Evolutionary conservation across 1,140 invertebrate species (phyloP).

Genomic region (Dinothrombium tinctorium): DNA sequence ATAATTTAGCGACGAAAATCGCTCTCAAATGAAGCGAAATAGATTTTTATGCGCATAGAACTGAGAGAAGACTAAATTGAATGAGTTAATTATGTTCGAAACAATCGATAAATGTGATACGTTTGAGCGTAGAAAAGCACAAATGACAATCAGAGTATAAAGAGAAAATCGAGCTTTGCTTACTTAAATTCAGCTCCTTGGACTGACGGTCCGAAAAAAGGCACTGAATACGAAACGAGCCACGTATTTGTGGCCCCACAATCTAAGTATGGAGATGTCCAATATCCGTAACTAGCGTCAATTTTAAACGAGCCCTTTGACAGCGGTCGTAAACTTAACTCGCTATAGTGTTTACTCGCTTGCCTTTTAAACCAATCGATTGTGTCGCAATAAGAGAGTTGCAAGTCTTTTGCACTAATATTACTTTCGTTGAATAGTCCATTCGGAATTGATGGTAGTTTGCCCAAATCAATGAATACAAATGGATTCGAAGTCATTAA

Average conservation of each 20-base stretch:
- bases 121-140: background rate
- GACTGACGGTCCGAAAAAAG: slow-evolving; percentile 70
- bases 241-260: slow-evolving; percentile 49
- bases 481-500: background rate
- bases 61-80: too few species aligned
- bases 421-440: background rate
- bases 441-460: background rate
- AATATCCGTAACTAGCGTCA: slow-evolving; percentile 47
- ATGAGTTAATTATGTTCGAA: too few species aligned
- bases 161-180: background rate
- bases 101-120: background rate
- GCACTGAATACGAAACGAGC: slow-evolving; percentile 78
- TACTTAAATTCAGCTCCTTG: background rate
- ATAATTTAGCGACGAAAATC: too few species aligned
- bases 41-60: too few species aligned
- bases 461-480: background rate
- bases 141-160: background rate
- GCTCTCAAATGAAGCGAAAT: too few species aligned
- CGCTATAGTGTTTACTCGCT: slow-evolving; percentile 2
- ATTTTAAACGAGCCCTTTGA: slow-evolving; percentile 5
- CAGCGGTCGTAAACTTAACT: background rate
- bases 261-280: slow-evolving; percentile 79
- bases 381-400: slow-evolving; percentile 1
- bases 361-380: slow-evolving; percentile 10
- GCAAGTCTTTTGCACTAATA: background rate